Evolutionary conservation across 2,113 vertebrate species (phyloP).

Genomic region (Hystrix cristata): DNA sequence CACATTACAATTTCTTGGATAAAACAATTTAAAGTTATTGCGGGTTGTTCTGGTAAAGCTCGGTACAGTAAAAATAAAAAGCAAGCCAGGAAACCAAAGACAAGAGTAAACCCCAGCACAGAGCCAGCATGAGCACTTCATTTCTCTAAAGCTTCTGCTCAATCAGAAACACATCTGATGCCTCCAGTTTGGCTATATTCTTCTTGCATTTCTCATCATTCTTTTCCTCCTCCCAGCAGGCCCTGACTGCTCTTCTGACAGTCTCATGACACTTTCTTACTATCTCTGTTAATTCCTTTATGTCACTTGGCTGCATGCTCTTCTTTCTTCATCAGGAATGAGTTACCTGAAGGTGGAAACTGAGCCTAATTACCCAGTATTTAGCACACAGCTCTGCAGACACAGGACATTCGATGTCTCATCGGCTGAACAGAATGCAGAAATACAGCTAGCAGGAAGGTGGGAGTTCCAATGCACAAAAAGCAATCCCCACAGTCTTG

Average conservation of each 20-base stretch:
- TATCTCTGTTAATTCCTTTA: background rate
- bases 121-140: background rate
- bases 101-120: background rate
- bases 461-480: background rate
- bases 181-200: background rate
- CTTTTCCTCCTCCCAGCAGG: background rate
- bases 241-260: background rate
- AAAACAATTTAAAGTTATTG: slow-evolving; percentile 1
- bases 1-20: slow-evolving; percentile 59
- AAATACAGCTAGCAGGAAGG: background rate
- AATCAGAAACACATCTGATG: background rate
- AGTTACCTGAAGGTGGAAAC: background rate
- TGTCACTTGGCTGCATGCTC: background rate
- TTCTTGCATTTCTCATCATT: background rate
- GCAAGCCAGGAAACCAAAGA: slow-evolving; percentile 1
- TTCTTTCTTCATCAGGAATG: background rate
- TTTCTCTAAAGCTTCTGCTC: background rate
- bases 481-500: background rate
- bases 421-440: background rate
- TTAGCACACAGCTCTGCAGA: background rate
- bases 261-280: background rate
- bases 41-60: background rate
- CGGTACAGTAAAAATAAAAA: background rate
- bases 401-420: background rate
- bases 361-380: background rate